phyloP scores from a whole-genome alignment of 2,888 invertebrate species.

The Heliconius charithonia region DNA sequence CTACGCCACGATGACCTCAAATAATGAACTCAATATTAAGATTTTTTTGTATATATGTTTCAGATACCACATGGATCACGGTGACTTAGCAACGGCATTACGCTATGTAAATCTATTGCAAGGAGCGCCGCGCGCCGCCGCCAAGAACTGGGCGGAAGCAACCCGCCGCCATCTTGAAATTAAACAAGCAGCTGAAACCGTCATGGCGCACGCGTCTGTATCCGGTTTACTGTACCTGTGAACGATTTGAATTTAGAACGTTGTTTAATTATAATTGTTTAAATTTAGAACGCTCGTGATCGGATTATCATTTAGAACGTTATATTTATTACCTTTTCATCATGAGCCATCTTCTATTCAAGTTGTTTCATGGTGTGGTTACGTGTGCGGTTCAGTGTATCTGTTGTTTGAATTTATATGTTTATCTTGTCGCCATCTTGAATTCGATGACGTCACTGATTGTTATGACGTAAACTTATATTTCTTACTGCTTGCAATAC shows the following conservation, averaged over 20 bases:
- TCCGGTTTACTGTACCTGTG: slow-evolving; percentile 83
- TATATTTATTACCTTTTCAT: background rate
- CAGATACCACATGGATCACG: slow-evolving; percentile 93
- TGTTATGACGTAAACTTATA: background rate
- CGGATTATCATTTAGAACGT: background rate
- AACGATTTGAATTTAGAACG: slow-evolving; percentile 7
- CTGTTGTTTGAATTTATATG: background rate
- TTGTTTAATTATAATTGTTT: slow-evolving; percentile 2
- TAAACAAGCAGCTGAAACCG: slow-evolving; percentile 93
- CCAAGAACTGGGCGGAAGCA: slow-evolving; percentile 93
- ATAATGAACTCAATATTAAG: too few species aligned
- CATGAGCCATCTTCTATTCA: slow-evolving; percentile 92
- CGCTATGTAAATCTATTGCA: slow-evolving; percentile 95
- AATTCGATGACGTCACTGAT: background rate
- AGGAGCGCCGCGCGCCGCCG: slow-evolving; percentile 93
- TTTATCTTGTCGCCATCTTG: background rate
- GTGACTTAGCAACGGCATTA: slow-evolving; percentile 92
- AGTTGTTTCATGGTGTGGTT: slow-evolving; percentile 82
- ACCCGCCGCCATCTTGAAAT: slow-evolving; percentile 93
- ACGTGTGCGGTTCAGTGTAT: background rate
- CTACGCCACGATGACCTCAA: too few species aligned
- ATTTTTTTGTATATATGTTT: background rate
- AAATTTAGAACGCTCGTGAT: slow-evolving; percentile 92
- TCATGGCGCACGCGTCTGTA: slow-evolving; percentile 96
- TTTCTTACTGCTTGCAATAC: background rate